Evolutionary conservation across 2,113 vertebrate species (phyloP), one percentile per base, ranked within the genome.

Genomic region (Rutilus rutilus): DNA sequence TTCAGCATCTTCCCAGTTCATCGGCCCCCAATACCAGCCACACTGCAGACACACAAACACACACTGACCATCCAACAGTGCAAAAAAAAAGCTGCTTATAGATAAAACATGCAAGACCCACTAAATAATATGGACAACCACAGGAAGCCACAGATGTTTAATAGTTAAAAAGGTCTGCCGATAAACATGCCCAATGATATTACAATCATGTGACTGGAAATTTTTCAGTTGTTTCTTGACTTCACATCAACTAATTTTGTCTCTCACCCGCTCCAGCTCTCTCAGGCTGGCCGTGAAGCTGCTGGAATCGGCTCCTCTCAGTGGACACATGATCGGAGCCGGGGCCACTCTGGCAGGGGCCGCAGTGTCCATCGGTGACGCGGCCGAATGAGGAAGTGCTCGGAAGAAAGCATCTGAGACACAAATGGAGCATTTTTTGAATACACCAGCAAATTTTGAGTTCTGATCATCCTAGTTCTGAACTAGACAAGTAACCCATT

Each of bases 1-100:
- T 94, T 99, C 98, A 0, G 97, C 97, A 0, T 99, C 97, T 91
- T 98, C 97, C 97, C 98, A 99, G 90, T 98, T 99, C 97, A 99
- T 99, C 0, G 97, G 97, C 1, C 97, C 97, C 97, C 97, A 99
- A 88, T 98, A 99, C 97, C 97, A 99, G 67, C 97, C 97, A 0
- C 97, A 98, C 97, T 98, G 87, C 25, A 87, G 80, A 57, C 14
- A 73, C 36, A 57, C n/a, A 64, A 81, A 77, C 69, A 78, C 71
- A 84, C 74, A 45, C 27, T 19, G 33, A 73, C 75, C 82, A 82
- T 14, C 75, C 42, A 50, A 42, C 54, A 17, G 42, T 6, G 25
- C 11, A 30, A 15, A 75, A 27, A 52, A 10, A 74, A 36, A 69
- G 25, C 62, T 23, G 27, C 33, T n/a, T 78, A 36, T 69, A 83